Conservation (phyloP, 2,888 invertebrate species). For the Disparrhopalites patrizii region DNA sequence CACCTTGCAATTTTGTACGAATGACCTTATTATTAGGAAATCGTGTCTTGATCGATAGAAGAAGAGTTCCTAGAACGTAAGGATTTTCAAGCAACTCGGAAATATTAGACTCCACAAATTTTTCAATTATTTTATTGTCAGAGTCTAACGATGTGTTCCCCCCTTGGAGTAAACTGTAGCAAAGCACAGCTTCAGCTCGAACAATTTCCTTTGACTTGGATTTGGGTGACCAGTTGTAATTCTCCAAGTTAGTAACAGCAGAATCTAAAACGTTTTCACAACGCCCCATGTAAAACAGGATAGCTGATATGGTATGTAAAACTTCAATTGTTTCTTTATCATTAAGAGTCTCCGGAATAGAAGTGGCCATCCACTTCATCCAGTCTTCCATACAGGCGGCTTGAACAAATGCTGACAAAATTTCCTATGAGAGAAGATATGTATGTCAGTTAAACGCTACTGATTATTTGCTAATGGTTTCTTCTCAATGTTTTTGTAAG, state of each 20-base stretch:
- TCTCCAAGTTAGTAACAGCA: conserved; percentile 20
- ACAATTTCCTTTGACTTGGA: conserved; percentile 21
- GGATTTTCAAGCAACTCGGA: conserved; percentile 32
- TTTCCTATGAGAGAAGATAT: conserved; percentile 29
- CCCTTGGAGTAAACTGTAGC: conserved; percentile 32
- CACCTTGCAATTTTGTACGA: conserved; percentile 16
- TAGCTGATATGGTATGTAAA: conserved; percentile 34
- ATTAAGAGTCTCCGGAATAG: conserved; percentile 29
- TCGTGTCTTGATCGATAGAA: conserved; percentile 22
- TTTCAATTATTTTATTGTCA: conserved; percentile 20
- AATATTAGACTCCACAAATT: conserved; percentile 33
- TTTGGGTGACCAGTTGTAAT: conserved; percentile 22
- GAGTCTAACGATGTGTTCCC: conserved; percentile 8
- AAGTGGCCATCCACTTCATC: conserved; percentile 28
- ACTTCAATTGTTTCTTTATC: conserved; percentile 38
- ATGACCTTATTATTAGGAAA: conserved; percentile 20
- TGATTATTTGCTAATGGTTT: too few species aligned
- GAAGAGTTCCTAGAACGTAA: conserved; percentile 32
- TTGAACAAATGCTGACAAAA: conserved; percentile 32
- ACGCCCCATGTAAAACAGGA: conserved; percentile 34
- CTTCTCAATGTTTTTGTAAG: too few species aligned
- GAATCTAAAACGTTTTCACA: conserved; percentile 17
- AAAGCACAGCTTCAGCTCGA: conserved; percentile 39
- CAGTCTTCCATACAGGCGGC: conserved; percentile 27
- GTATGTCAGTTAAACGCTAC: too few species aligned